Conservation (phyloP, 2,888 invertebrate genomes). For the Macrophya alboannulata region DNA sequence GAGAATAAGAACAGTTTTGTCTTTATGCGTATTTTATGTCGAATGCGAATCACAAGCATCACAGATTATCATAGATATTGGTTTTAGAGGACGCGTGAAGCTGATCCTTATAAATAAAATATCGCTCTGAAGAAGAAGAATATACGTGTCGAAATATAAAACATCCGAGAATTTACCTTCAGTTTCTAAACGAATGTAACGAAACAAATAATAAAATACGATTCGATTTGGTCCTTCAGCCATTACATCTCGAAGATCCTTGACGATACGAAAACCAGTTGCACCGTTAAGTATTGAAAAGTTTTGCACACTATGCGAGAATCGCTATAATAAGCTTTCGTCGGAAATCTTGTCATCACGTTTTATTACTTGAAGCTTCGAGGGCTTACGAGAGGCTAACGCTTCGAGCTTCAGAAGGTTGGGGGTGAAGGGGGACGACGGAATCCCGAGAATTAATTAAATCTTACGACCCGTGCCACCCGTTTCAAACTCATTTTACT, state of each 20-base stretch:
- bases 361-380: constrained; percentile 1
- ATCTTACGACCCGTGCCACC: constrained; percentile 33
- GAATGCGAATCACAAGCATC: constrained; percentile 55
- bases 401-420: background rate
- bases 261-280: background rate
- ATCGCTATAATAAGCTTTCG: background rate
- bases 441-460: constrained; percentile 41
- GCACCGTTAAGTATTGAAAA: background rate
- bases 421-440: background rate
- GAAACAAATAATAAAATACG: background rate
- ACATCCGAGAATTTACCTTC: constrained; percentile 18
- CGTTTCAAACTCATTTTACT: constrained; percentile 15
- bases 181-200: constrained; percentile 23
- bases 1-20: background rate
- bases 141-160: constrained; percentile 16
- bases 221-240: too few species aligned
- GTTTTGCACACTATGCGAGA: background rate
- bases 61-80: constrained; percentile 69
- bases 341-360: background rate
- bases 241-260: background rate
- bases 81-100: constrained; percentile 56
- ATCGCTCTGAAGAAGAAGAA: constrained; percentile 23
- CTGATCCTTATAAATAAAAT: constrained; percentile 66
- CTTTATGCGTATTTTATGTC: constrained; percentile 17
- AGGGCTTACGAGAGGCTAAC: background rate